Evolutionary conservation across 2,113 vertebrate genomes (phyloP).

Genomic region (Falcunculus frontatus): DNA sequence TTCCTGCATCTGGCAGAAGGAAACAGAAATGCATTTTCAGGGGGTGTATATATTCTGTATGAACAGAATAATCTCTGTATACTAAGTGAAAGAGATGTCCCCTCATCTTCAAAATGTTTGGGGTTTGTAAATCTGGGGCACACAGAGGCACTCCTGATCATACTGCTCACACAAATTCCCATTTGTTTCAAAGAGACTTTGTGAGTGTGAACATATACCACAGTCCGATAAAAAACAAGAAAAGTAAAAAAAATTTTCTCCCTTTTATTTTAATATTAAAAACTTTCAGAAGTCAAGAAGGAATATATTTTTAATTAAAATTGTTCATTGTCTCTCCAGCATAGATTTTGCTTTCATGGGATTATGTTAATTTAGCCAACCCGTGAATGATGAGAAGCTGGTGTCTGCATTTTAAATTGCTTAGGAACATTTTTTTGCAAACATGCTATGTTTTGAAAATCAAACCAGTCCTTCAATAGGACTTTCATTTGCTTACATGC

Average conservation of each 20-base stretch:
- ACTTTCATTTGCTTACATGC: neutral
- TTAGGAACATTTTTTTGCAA: neutral
- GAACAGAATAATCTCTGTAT: neutral
- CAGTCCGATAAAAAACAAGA: neutral
- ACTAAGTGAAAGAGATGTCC: neutral
- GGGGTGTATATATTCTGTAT: neutral
- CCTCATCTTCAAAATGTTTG: neutral
- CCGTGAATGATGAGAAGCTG: neutral
- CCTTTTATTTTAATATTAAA: neutral
- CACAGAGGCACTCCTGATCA: neutral
- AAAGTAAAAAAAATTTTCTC: neutral
- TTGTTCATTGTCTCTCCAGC: neutral
- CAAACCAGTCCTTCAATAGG: neutral
- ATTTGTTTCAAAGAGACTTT: neutral
- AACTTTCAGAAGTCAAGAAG: neutral
- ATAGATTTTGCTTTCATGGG: neutral
- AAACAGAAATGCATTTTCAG: neutral
- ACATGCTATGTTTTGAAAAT: neutral
- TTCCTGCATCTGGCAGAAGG: neutral
- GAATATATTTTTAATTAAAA: neutral
- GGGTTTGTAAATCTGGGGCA: neutral
- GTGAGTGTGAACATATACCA: neutral
- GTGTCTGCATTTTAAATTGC: neutral
- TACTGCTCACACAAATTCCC: neutral
- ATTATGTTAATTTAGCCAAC: neutral